Percentiles rank a stretch among this genome's conserved stretches.
Conservation (phyloP, 1,140 invertebrate genomes). For the Neodiprion virginianus region DNA sequence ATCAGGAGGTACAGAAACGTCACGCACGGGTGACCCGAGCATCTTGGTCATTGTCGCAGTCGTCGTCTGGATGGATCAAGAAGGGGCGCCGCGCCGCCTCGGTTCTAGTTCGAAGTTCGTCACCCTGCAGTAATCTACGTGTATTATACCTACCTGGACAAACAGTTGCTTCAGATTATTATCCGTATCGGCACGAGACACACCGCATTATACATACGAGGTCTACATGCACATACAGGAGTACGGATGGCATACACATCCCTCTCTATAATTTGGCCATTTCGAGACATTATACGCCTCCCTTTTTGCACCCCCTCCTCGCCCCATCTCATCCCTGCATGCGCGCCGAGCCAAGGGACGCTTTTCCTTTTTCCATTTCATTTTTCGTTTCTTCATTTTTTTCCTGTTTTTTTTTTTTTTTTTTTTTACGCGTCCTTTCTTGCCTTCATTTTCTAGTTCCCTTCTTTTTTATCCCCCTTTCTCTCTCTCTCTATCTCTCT, state of each 20-base stretch:
- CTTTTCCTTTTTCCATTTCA: constrained; percentile 33
- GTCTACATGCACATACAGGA: neutral
- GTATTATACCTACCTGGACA: neutral
- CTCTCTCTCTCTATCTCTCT: no score
- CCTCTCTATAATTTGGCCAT: constrained; percentile 42
- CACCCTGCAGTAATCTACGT: no score
- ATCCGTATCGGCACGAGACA: neutral
- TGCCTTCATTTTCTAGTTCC: neutral
- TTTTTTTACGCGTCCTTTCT: neutral
- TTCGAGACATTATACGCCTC: constrained; percentile 36
- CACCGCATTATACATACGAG: no score
- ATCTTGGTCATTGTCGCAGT: no score
- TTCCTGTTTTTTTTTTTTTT: neutral
- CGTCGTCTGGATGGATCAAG: no score
- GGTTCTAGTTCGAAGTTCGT: no score
- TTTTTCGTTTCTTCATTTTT: neutral
- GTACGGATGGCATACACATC: constrained; percentile 12
- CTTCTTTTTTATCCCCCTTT: neutral
- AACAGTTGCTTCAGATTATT: neutral
- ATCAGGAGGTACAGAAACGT: no score
- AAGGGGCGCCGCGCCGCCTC: no score
- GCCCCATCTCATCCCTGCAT: neutral
- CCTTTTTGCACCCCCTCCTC: constrained; percentile 20
- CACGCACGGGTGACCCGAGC: no score
- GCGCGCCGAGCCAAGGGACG: constrained; percentile 19